Percentiles rank a stretch among this genome's conserved stretches.
Conservation (phyloP, 1,140 invertebrate genomes). For the Platyscapa corneri region DNA sequence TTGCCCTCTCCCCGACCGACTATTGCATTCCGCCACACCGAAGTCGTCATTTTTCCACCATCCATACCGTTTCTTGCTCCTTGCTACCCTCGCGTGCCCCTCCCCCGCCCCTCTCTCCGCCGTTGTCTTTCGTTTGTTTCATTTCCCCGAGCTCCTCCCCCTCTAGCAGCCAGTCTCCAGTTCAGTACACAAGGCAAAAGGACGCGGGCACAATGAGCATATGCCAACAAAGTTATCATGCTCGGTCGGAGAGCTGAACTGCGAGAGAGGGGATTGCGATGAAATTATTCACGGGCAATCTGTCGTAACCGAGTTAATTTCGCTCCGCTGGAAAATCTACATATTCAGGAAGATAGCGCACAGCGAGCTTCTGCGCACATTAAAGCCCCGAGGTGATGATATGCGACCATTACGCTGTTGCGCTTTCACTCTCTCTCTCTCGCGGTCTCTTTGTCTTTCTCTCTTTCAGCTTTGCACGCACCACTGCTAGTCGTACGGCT, state of each 20-base stretch:
- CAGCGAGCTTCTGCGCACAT: constrained; percentile 11
- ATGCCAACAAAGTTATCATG: constrained; percentile 69
- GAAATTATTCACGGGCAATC: constrained; percentile 72
- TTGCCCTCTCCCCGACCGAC: no score
- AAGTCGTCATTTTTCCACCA: constrained; percentile 22
- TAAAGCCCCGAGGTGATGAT: constrained; percentile 49
- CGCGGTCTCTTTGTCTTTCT: constrained; percentile 24
- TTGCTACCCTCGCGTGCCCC: background rate
- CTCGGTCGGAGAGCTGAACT: constrained; percentile 57
- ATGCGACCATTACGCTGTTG: constrained; percentile 51
- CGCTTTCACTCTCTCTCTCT: constrained; percentile 26
- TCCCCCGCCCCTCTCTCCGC: no score
- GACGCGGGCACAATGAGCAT: constrained; percentile 63
- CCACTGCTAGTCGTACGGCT: background rate
- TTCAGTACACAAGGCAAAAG: constrained; percentile 46
- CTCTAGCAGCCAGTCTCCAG: no score
- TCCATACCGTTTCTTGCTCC: background rate
- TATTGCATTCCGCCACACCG: background rate
- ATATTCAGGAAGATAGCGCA: constrained; percentile 64
- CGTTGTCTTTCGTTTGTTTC: no score
- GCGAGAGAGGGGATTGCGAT: constrained; percentile 54
- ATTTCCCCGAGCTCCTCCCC: no score
- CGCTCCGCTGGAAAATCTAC: constrained; percentile 65
- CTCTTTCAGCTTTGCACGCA: constrained; percentile 6
- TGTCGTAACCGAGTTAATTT: constrained; percentile 72